phyloP scores from a whole-genome alignment of 2,888 invertebrate genomes.

The Polydrusus tereticollis region DNA sequence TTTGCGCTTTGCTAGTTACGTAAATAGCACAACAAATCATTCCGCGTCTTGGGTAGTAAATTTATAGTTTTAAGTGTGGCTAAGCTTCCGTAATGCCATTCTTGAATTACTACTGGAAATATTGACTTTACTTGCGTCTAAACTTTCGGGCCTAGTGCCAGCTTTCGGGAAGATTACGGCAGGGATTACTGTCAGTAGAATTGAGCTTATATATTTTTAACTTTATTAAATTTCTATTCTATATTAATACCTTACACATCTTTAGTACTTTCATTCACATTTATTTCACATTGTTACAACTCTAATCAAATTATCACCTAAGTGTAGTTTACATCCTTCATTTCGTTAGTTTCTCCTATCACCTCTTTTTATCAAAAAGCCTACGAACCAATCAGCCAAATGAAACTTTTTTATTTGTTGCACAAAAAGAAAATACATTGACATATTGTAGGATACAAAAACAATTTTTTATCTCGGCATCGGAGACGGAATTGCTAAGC shows the following conservation, averaged over 20 bases:
- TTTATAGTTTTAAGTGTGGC: constrained; percentile 40
- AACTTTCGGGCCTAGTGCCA: constrained; percentile 29
- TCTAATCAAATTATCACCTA: too few species aligned
- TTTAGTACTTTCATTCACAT: too few species aligned
- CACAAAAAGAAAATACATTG: constrained; percentile 9
- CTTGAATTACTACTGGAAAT: constrained; percentile 39
- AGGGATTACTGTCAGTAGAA: constrained; percentile 8
- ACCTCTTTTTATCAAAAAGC: neutral
- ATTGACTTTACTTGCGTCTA: constrained; percentile 33
- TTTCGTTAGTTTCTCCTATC: neutral
- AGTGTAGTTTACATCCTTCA: too few species aligned
- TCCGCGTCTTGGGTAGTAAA: constrained; percentile 22
- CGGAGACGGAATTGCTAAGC: neutral
- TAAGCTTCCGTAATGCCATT: constrained; percentile 38
- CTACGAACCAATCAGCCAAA: neutral
- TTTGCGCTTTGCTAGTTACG: neutral
- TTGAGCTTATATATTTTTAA: too few species aligned
- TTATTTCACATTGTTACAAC: too few species aligned
- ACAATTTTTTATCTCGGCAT: constrained; percentile 2
- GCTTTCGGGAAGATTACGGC: constrained; percentile 15
- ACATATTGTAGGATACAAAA: neutral
- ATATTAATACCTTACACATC: too few species aligned
- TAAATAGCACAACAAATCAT: constrained; percentile 17
- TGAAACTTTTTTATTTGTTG: neutral
- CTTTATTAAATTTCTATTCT: too few species aligned